Conservation (phyloP, 2,888 invertebrate genomes). For the Dysmachus trigonus region DNA sequence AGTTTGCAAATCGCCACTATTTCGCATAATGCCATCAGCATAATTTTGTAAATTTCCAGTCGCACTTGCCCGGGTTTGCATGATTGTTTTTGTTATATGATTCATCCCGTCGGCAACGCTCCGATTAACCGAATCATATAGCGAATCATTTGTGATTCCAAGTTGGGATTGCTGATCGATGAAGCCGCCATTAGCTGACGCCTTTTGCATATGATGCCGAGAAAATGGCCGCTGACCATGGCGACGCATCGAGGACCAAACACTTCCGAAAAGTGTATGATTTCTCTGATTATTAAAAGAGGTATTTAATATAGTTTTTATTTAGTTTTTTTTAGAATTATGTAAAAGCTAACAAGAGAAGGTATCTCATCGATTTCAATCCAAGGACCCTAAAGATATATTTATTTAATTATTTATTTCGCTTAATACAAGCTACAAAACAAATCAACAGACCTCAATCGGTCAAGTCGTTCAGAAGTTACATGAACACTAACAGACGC, state of each 20-base stretch:
- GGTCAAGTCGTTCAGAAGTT: too few species aligned
- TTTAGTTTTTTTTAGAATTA: too few species aligned
- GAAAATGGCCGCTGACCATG: constrained; percentile 68
- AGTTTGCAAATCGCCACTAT: constrained; percentile 57
- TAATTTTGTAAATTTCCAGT: constrained; percentile 47
- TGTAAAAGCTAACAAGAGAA: too few species aligned
- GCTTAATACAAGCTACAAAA: too few species aligned
- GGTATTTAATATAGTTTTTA: too few species aligned
- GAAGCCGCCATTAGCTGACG: constrained; percentile 30
- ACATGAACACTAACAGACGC: too few species aligned
- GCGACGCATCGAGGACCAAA: constrained; percentile 92
- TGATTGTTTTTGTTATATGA: constrained; percentile 61
- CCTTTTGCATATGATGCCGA: constrained; percentile 55
- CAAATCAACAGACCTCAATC: too few species aligned
- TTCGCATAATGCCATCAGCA: constrained; percentile 42
- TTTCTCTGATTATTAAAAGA: constrained; percentile 75
- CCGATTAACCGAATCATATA: constrained; percentile 55
- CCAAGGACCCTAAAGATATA: too few species aligned
- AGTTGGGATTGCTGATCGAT: not conserved
- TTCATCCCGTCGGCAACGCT: constrained; percentile 63
- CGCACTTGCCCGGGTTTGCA: constrained; percentile 56
- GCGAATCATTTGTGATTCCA: not conserved
- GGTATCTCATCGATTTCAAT: too few species aligned
- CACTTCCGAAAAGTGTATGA: constrained; percentile 94
- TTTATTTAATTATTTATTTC: too few species aligned